Evolutionary conservation across 1,140 invertebrate genomes (phyloP).

Genomic region (Panulirus ornatus): DNA sequence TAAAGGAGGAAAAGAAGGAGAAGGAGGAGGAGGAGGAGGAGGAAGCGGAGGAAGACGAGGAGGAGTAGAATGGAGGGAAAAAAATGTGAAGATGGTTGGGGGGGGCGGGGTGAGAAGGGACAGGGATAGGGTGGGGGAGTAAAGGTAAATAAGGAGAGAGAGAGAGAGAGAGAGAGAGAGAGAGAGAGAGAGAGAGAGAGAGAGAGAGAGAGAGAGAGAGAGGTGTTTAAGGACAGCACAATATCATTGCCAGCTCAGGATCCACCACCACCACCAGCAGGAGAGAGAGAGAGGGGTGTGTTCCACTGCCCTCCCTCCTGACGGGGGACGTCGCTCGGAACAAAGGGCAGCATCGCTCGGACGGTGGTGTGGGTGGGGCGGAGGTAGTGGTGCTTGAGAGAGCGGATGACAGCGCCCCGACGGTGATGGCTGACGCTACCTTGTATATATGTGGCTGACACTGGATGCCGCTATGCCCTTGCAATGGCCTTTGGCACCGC

Average conservation of each 20-base stretch:
- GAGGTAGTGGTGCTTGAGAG: too few species aligned
- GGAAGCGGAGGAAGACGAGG: not conserved
- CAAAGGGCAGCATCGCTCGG: too few species aligned
- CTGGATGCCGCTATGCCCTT: too few species aligned
- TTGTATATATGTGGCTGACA: too few species aligned
- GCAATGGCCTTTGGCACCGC: too few species aligned
- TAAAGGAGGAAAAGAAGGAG: not conserved
- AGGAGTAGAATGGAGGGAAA: not conserved
- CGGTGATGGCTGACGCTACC: too few species aligned
- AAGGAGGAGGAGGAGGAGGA: not conserved
- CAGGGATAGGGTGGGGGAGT: not conserved
- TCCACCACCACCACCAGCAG: not conserved
- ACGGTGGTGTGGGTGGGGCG: too few species aligned
- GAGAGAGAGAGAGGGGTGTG: too few species aligned
- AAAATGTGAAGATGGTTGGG: not conserved
- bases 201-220: not conserved
- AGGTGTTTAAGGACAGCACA: not conserved
- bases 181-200: slow-evolving; percentile 1
- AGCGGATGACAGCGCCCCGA: too few species aligned
- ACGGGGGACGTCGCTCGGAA: too few species aligned
- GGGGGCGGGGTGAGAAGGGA: not conserved
- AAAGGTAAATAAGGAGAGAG: not conserved
- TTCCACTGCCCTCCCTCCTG: too few species aligned
- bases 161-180: slow-evolving; percentile 10
- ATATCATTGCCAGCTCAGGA: too few species aligned